These are phyloP conservation scores for Seriola rivoliana DNA, from an alignment of 2,113 vertebrate genomes.

Conservation along the genomic window DNA sequence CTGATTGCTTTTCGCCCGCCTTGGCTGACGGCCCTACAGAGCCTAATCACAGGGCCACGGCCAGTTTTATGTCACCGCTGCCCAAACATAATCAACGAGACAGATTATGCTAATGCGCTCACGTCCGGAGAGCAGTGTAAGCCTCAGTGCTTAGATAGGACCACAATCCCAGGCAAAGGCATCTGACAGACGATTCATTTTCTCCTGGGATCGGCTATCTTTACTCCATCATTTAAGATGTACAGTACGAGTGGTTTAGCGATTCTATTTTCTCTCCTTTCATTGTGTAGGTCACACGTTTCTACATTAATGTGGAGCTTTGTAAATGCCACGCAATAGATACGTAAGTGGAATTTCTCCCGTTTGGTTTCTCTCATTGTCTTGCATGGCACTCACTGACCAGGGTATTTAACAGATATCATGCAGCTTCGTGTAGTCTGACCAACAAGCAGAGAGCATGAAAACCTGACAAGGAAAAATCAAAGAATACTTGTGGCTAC, in stretches of 20 bases:
- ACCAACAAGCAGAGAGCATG: neutral
- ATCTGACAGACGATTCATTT: constrained; percentile 42
- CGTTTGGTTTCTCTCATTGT: neutral
- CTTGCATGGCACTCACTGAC: neutral
- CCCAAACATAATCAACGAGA: constrained; percentile 74
- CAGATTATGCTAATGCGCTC: constrained; percentile 73
- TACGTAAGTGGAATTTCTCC: neutral
- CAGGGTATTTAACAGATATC: neutral
- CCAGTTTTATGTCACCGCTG: constrained; percentile 65
- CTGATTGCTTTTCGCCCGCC: constrained; percentile 73
- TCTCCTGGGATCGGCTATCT: constrained; percentile 19
- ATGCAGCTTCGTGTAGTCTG: neutral
- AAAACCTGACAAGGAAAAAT: neutral
- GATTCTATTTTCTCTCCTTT: constrained; percentile 3
- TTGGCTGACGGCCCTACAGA: constrained; percentile 62
- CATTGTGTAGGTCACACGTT: neutral
- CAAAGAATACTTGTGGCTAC: neutral
- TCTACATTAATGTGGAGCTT: neutral
- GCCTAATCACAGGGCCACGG: constrained; percentile 56
- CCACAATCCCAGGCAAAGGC: constrained; percentile 27
- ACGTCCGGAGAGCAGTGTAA: constrained; percentile 28
- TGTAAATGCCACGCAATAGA: constrained; percentile 1
- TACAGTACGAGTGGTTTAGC: neutral
- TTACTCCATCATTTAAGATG: constrained; percentile 6
- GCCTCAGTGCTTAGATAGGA: constrained; percentile 17